phyloP scores from a whole-genome alignment of 2,888 invertebrate species.

The Eutolmus rufibarbis region DNA sequence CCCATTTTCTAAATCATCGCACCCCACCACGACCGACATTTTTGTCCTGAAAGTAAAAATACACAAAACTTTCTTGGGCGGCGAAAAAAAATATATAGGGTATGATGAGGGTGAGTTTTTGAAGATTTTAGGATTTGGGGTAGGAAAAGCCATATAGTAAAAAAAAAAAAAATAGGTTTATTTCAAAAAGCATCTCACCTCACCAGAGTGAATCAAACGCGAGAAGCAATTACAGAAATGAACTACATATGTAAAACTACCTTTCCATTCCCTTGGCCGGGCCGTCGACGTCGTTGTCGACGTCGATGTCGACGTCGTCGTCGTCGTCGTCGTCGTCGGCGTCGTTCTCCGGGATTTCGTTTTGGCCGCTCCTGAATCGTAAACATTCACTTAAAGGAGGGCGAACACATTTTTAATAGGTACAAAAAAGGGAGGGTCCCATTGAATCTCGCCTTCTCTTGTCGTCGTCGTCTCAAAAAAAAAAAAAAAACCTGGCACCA shows the following conservation, averaged over 20 bases:
- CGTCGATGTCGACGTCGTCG: no score
- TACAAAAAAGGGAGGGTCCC: not conserved
- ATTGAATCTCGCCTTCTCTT: not conserved
- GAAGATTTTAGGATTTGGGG: not conserved
- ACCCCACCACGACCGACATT: not conserved
- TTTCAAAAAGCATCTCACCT: not conserved
- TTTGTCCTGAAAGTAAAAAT: not conserved
- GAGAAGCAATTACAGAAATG: constrained; percentile 29
- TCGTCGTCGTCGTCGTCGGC: no score
- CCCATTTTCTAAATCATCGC: not conserved
- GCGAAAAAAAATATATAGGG: not conserved
- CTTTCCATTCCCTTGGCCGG: not conserved
- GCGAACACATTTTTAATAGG: constrained; percentile 32
- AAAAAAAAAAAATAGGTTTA: not conserved
- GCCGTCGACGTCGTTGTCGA: no score
- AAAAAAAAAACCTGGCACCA: no score
- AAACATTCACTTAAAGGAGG: constrained; percentile 35
- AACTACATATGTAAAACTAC: constrained; percentile 33
- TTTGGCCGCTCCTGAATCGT: constrained; percentile 19
- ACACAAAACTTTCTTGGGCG: not conserved
- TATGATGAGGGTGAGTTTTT: not conserved
- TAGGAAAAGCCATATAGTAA: not conserved
- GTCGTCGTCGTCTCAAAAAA: not conserved
- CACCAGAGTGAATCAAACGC: constrained; percentile 15
- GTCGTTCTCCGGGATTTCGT: not conserved